Conservation (phyloP, 1,140 invertebrate genomes). For the Caenorhabditis latens region DNA sequence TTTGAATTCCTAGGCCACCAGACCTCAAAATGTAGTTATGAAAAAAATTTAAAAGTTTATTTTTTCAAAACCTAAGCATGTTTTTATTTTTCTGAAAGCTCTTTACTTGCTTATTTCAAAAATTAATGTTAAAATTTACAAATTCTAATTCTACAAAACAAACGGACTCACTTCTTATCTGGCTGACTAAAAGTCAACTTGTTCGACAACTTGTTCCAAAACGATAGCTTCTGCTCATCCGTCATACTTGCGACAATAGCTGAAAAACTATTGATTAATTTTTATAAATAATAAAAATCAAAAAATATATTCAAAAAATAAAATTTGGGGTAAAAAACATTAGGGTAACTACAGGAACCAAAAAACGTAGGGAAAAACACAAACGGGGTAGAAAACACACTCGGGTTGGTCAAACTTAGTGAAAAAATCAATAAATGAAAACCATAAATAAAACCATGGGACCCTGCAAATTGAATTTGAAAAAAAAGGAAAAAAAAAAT, state of each 20-base stretch:
- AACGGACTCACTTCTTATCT: constrained; percentile 14
- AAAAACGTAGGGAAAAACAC: background rate
- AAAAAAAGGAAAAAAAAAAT: background rate
- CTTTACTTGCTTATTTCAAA: too few relatives aligned
- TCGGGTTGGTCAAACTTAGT: background rate
- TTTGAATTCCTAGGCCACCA: too few relatives aligned
- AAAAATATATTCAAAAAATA: background rate
- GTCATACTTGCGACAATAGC: constrained; percentile 21
- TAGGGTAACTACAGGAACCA: background rate
- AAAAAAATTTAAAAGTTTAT: too few relatives aligned
- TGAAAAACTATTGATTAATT: background rate
- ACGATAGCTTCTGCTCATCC: constrained; percentile 39
- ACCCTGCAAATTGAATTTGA: background rate
- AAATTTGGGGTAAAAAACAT: background rate
- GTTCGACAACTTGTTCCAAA: constrained; percentile 39
- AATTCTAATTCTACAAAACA: too few relatives aligned
- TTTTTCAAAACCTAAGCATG: too few relatives aligned
- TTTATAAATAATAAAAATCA: background rate
- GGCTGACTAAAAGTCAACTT: constrained; percentile 44
- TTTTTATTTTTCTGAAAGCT: too few relatives aligned
- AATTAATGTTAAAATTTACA: too few relatives aligned
- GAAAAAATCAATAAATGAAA: constrained; percentile 1
- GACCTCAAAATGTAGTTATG: too few relatives aligned
- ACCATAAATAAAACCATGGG: background rate
- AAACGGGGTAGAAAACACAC: background rate